Conservation (phyloP, 2,797 vertebrate genomes). For the Lindbergichthys nudifrons region DNA sequence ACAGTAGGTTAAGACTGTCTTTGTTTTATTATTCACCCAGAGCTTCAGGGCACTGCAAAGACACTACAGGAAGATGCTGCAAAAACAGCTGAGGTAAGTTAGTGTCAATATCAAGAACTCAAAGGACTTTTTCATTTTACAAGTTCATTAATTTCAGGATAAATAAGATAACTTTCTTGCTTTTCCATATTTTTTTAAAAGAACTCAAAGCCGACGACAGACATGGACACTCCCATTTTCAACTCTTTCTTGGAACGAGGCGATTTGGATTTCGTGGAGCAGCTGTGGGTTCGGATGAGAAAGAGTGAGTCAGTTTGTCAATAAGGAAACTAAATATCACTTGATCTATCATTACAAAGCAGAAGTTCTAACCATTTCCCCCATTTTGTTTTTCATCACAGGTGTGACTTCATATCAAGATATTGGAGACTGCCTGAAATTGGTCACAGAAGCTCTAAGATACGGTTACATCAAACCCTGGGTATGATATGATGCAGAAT, state of each 20-base stretch:
- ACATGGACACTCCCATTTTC: slow-evolving; percentile 80
- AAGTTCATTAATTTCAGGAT: slow-evolving; percentile 3
- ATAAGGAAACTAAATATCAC: neutral
- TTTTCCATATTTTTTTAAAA: slow-evolving; percentile 33
- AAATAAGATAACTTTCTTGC: neutral
- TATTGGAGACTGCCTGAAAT: slow-evolving; percentile 87
- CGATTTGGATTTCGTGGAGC: slow-evolving; percentile 95
- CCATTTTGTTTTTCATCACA: slow-evolving; percentile 64
- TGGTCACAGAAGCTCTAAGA: slow-evolving; percentile 88
- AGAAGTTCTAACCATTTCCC: neutral
- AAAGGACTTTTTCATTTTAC: neutral
- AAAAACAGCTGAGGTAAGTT: slow-evolving; percentile 83
- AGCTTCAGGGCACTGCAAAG: slow-evolving; percentile 87
- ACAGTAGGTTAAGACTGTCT: neutral
- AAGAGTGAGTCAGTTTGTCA: slow-evolving; percentile 84
- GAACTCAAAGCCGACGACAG: slow-evolving; percentile 79
- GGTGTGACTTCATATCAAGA: slow-evolving; percentile 93
- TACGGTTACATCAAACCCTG: slow-evolving; percentile 91
- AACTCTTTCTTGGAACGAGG: slow-evolving; percentile 86
- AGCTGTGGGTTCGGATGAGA: slow-evolving; percentile 94
- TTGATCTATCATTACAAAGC: neutral
- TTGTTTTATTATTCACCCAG: slow-evolving; percentile 73
- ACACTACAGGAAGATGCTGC: slow-evolving; percentile 73
- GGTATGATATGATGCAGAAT: slow-evolving; percentile 80
- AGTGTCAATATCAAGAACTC: neutral